Conservation (phyloP, 2,888 invertebrate species). For the Brachypterus glaber region DNA sequence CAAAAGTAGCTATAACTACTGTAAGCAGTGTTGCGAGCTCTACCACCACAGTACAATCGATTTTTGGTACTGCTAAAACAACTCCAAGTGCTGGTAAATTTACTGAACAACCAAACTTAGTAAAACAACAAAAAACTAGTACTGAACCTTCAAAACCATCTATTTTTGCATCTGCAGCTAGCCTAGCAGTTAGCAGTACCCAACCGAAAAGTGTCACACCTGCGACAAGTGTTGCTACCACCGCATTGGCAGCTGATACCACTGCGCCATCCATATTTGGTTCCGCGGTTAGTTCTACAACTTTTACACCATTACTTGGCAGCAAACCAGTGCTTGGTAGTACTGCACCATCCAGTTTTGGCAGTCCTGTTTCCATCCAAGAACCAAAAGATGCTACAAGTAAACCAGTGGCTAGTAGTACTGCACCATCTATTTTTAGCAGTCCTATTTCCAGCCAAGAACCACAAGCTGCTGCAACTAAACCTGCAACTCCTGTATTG, state of each 20-base stretch:
- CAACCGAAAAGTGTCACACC: background rate
- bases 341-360: constrained; percentile 12
- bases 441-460: constrained; percentile 1
- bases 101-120: too few species aligned
- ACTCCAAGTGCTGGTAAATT: too few species aligned
- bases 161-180: constrained; percentile 4
- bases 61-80: constrained; percentile 35
- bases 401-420: constrained; percentile 1
- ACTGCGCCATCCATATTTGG: background rate
- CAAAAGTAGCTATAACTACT: constrained; percentile 5
- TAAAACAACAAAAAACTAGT: background rate
- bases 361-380: background rate
- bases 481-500: constrained; percentile 5
- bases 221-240: background rate
- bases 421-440: constrained; percentile 3
- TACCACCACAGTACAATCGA: constrained; percentile 14
- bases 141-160: constrained; percentile 1
- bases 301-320: too few species aligned
- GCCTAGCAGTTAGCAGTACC: constrained; percentile 1
- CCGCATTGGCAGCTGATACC: background rate
- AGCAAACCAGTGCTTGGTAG: constrained; percentile 21
- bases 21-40: constrained; percentile 5
- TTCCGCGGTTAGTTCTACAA: constrained; percentile 15
- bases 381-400: too few species aligned
- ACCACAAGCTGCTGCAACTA: constrained; percentile 3